Conservation (phyloP, 2,888 invertebrate genomes). For the Cephonodes hylas region DNA sequence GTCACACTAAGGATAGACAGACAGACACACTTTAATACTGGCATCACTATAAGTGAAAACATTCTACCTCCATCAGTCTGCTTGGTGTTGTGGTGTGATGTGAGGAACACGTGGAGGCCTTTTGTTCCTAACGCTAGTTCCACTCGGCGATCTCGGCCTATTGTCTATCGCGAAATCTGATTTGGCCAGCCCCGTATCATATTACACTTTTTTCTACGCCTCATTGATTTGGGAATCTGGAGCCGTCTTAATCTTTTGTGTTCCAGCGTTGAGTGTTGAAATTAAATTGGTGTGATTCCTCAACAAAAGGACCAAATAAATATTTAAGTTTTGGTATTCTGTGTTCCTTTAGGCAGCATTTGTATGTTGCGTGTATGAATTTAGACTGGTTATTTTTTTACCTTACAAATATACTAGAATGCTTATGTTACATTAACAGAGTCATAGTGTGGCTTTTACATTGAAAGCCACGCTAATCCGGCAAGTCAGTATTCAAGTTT, state of each 20-base stretch:
- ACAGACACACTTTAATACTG: too few species aligned
- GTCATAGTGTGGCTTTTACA: too few species aligned
- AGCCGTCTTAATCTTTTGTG: not conserved
- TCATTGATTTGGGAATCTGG: not conserved
- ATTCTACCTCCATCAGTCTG: too few species aligned
- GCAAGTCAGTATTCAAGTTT: too few species aligned
- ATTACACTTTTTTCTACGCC: slow-evolving; percentile 1
- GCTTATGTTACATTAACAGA: too few species aligned
- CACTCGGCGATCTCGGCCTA: slow-evolving; percentile 22
- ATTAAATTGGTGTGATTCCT: not conserved
- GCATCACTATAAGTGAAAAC: too few species aligned
- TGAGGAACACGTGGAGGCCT: not conserved
- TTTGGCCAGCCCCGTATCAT: slow-evolving; percentile 21
- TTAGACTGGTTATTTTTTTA: too few species aligned
- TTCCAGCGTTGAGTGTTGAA: not conserved
- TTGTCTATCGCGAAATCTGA: slow-evolving; percentile 46
- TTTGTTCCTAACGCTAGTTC: slow-evolving; percentile 15
- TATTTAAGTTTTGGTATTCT: not conserved
- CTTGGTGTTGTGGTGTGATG: not conserved
- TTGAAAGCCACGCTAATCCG: too few species aligned
- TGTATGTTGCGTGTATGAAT: too few species aligned
- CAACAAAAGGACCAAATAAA: not conserved
- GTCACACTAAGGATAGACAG: too few species aligned
- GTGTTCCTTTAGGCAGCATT: too few species aligned
- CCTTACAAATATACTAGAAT: too few species aligned